Conservation (phyloP, 1,140 invertebrate species). For the Drosophila pruinosa region DNA sequence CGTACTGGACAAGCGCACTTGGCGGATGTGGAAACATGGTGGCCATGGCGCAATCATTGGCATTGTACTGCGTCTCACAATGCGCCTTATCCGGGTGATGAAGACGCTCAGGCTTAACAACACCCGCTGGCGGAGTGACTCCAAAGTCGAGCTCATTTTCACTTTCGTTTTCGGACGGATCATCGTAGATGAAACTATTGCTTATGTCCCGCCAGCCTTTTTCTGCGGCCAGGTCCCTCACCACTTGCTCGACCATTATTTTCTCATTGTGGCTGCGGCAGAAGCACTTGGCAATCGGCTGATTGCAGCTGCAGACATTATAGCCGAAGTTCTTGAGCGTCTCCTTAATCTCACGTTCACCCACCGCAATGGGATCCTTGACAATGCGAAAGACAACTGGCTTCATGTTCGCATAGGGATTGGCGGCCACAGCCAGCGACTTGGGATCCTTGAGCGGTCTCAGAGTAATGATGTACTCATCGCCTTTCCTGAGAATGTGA, state of each 20-base stretch:
- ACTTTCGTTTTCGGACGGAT: slow-evolving; percentile 50
- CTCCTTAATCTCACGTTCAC: slow-evolving; percentile 33
- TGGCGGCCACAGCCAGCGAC: slow-evolving; percentile 44
- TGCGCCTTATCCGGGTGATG: slow-evolving; percentile 35
- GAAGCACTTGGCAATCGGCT: slow-evolving; percentile 55
- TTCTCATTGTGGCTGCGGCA: slow-evolving; percentile 65
- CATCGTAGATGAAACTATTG: slow-evolving; percentile 37
- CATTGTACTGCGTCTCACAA: slow-evolving; percentile 65
- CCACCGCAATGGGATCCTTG: slow-evolving; percentile 53
- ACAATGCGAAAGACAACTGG: slow-evolving; percentile 74
- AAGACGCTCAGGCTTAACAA: slow-evolving; percentile 59
- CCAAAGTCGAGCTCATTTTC: slow-evolving; percentile 76
- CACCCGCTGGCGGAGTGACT: slow-evolving; percentile 75
- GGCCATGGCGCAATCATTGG: slow-evolving; percentile 60
- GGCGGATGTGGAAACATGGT: slow-evolving; percentile 55
- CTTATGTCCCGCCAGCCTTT: slow-evolving; percentile 20
- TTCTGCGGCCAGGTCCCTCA: slow-evolving; percentile 30
- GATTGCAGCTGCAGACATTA: slow-evolving; percentile 52
- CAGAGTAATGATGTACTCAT: slow-evolving; percentile 70
- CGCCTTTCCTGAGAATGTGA: slow-evolving; percentile 67
- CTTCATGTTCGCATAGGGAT: slow-evolving; percentile 72
- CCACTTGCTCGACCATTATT: slow-evolving; percentile 36
- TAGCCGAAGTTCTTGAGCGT: slow-evolving; percentile 50
- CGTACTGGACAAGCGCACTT: slow-evolving; percentile 54
- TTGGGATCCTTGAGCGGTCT: slow-evolving; percentile 67